These are phyloP conservation scores for Marcusenius ussheri DNA, from an alignment of 2,113 vertebrate species.

Conservation along the genomic window DNA sequence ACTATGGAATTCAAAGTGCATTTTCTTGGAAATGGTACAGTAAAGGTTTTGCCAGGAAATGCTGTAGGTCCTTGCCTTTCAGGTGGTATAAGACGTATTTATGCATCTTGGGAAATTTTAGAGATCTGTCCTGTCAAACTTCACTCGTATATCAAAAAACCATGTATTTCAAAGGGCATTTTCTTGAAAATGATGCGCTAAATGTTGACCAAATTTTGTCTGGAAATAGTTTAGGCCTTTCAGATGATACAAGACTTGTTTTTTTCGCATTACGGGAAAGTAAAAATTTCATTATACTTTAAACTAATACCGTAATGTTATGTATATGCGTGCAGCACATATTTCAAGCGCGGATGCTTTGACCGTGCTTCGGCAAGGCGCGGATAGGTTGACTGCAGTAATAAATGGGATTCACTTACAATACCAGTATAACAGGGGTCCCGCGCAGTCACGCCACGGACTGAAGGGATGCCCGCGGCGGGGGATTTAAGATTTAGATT, in stretches of 20 bases:
- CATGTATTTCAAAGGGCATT: not conserved
- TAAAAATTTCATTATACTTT: not conserved
- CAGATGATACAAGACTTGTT: not conserved
- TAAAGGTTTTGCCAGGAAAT: too few species aligned
- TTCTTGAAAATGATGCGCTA: not conserved
- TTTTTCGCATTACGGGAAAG: not conserved
- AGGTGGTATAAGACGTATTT: not conserved
- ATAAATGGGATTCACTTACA: not conserved
- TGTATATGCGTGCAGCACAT: not conserved
- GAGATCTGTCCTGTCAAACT: not conserved
- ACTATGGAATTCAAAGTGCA: too few species aligned
- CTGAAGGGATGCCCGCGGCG: not conserved
- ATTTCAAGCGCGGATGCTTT: not conserved
- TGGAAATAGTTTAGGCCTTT: not conserved
- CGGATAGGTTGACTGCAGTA: not conserved
- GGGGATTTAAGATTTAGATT: not conserved
- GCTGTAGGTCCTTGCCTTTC: not conserved
- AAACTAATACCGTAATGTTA: not conserved
- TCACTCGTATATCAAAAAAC: not conserved
- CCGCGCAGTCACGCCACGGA: not conserved
- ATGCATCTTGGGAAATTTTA: not conserved
- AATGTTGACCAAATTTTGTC: not conserved
- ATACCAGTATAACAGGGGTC: not conserved
- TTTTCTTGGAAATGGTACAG: too few species aligned
- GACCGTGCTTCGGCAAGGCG: not conserved